Conservation (phyloP, 1,140 invertebrate genomes). For the Drosophila neocordata region DNA sequence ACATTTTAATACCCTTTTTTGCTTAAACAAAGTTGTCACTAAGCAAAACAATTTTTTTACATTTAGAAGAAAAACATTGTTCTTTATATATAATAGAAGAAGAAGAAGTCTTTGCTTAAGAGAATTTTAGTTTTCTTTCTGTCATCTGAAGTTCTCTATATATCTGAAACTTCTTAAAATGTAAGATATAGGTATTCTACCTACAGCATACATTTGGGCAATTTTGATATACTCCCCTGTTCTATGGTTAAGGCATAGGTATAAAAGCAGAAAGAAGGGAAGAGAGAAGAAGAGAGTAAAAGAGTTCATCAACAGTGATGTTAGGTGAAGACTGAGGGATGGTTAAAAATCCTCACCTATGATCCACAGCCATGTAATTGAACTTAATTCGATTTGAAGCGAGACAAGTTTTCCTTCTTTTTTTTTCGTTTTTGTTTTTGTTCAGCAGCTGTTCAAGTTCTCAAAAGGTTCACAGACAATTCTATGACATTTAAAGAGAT, state of each 20-base stretch:
- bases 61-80: no score
- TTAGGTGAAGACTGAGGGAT: neutral
- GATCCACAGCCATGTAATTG: constrained; percentile 67
- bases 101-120: no score
- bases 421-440: constrained; percentile 38
- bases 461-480: constrained; percentile 47
- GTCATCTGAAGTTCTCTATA: no score
- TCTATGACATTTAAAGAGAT: constrained; percentile 12
- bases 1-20: neutral
- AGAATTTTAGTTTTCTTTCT: no score
- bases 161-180: no score
- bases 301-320: constrained; percentile 30
- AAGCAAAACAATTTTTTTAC: no score
- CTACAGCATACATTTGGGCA: no score
- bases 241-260: neutral
- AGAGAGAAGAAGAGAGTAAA: neutral
- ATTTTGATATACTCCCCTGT: neutral
- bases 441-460: constrained; percentile 63
- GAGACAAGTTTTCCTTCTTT: constrained; percentile 51
- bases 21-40: neutral
- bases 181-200: no score
- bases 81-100: no score
- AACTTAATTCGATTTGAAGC: constrained; percentile 79
- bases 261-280: neutral
- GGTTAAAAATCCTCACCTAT: constrained; percentile 32